Conservation (phyloP, 2,113 vertebrate genomes). For the Leptobrachium leishanense region DNA sequence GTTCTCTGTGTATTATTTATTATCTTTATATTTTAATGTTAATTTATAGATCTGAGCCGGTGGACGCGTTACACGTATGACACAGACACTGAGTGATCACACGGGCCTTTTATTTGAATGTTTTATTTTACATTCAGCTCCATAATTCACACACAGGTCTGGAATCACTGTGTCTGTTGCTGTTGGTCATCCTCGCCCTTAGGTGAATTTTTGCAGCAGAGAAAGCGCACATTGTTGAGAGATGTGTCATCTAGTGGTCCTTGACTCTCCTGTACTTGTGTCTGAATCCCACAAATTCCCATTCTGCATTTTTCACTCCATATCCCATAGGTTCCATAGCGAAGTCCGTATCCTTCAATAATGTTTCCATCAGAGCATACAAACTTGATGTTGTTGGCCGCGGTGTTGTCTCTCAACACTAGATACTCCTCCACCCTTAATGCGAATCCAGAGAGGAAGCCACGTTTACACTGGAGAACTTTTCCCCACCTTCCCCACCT, state of each 20-base stretch:
- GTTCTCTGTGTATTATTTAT: too few relatives aligned
- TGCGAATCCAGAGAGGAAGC: constrained; percentile 62
- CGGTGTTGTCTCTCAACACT: constrained; percentile 34
- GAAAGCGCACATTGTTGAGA: constrained; percentile 1
- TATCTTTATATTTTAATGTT: too few relatives aligned
- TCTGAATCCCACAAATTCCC: constrained; percentile 5
- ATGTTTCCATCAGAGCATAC: background rate
- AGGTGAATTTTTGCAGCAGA: background rate
- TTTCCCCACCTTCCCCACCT: constrained; percentile 66
- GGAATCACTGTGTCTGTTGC: too few relatives aligned
- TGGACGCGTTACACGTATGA: background rate
- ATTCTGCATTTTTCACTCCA: background rate
- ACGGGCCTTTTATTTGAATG: too few relatives aligned
- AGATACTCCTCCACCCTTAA: constrained; percentile 60
- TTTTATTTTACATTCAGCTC: too few relatives aligned
- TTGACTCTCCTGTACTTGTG: background rate
- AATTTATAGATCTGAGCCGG: too few relatives aligned
- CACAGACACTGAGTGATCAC: too few relatives aligned
- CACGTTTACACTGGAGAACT: constrained; percentile 61
- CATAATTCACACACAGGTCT: too few relatives aligned
- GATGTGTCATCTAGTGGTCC: constrained; percentile 1
- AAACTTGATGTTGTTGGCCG: background rate
- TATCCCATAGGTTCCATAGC: background rate
- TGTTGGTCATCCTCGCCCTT: too few relatives aligned
- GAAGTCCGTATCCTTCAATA: background rate